phyloP scores from a whole-genome alignment of 2,888 invertebrate genomes.

The Ernsta delagoae region DNA sequence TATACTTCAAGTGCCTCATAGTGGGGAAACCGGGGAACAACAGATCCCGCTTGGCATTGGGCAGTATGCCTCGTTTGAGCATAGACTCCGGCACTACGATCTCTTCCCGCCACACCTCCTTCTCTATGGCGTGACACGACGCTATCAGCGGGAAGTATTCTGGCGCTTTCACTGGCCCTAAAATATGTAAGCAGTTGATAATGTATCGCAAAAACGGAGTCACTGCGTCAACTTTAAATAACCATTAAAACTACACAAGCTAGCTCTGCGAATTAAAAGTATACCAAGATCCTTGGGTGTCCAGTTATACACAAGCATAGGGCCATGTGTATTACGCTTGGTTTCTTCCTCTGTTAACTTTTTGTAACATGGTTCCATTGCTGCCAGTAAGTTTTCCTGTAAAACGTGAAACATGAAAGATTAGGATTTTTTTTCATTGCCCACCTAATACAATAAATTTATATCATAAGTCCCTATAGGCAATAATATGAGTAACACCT shows the following conservation, averaged over 20 bases:
- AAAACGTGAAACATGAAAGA: constrained; percentile 22
- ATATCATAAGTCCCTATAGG: no score
- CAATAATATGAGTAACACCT: no score
- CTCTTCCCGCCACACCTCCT: constrained; percentile 80
- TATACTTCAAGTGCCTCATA: constrained; percentile 92
- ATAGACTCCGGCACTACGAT: constrained; percentile 83
- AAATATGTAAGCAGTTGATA: no score
- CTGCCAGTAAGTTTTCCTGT: constrained; percentile 87
- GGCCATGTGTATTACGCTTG: constrained; percentile 92
- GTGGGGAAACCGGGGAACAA: constrained; percentile 97
- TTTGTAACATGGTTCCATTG: constrained; percentile 89
- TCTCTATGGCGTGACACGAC: constrained; percentile 84
- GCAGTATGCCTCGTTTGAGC: constrained; percentile 89
- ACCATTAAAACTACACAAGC: no score
- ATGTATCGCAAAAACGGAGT: no score
- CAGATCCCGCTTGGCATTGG: constrained; percentile 87
- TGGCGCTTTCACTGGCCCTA: constrained; percentile 79
- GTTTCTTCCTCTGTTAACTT: constrained; percentile 89
- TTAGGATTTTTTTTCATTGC: no score
- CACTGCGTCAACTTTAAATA: no score
- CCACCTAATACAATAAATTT: no score
- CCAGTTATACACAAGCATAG: constrained; percentile 92
- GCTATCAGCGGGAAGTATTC: constrained; percentile 86
- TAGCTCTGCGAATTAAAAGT: no score
- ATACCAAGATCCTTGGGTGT: constrained; percentile 84